Conservation (phyloP, 2,888 invertebrate species). For the Euphydryas editha region DNA sequence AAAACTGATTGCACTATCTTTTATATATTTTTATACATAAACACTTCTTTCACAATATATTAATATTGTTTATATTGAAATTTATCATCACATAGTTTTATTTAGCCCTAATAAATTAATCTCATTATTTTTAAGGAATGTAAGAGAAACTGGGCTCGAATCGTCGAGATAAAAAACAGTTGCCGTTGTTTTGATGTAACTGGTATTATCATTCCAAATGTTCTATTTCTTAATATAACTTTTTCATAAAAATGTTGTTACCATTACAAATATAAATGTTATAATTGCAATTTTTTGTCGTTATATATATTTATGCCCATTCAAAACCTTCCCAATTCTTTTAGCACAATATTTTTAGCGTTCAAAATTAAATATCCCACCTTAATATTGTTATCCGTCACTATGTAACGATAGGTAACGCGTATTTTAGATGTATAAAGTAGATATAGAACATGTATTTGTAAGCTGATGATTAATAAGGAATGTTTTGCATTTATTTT, state of each 20-base stretch:
- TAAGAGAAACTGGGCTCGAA: neutral
- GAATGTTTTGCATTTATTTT: slow-evolving; percentile 29
- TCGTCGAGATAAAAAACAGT: slow-evolving; percentile 2
- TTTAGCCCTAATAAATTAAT: neutral
- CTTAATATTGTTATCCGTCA: slow-evolving; percentile 35
- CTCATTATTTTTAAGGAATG: neutral
- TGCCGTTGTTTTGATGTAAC: neutral
- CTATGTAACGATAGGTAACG: slow-evolving; percentile 1
- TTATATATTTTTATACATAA: neutral
- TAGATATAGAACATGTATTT: slow-evolving; percentile 3
- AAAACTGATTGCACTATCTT: neutral
- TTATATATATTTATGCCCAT: neutral
- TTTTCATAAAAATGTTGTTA: slow-evolving; percentile 10
- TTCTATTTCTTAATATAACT: slow-evolving; percentile 2
- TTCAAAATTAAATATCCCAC: slow-evolving; percentile 49
- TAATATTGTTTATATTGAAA: neutral
- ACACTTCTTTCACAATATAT: neutral
- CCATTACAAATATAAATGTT: slow-evolving; percentile 14
- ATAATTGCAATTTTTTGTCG: neutral
- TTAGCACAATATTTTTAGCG: slow-evolving; percentile 14
- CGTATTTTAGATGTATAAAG: slow-evolving; percentile 8
- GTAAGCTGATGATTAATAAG: slow-evolving; percentile 6
- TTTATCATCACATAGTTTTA: slow-evolving; percentile 12
- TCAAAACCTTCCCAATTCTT: neutral
- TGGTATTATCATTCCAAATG: slow-evolving; percentile 16